Conservation (phyloP, 2,797 vertebrate genomes). For the Dipus sagitta region DNA sequence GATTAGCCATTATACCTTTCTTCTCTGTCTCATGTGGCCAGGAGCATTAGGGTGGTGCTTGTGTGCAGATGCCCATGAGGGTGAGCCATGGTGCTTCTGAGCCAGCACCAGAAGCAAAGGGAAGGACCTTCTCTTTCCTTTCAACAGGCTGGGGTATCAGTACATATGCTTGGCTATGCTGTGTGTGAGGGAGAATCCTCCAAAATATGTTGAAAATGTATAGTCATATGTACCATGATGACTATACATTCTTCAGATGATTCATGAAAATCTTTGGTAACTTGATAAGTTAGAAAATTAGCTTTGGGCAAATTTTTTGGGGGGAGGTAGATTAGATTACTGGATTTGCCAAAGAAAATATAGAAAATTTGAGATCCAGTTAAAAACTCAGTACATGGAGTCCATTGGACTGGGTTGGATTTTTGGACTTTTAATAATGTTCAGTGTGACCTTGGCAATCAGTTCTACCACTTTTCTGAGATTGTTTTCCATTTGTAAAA, state of each 20-base stretch:
- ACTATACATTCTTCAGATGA: not conserved
- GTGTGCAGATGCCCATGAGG: not conserved
- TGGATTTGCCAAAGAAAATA: not conserved
- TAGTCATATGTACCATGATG: not conserved
- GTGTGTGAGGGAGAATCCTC: not conserved
- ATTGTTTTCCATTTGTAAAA: not conserved
- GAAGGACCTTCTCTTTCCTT: not conserved
- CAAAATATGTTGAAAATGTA: constrained; percentile 36
- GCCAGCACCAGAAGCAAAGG: not conserved
- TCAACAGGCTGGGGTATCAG: not conserved
- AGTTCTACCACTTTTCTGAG: not conserved
- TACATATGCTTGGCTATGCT: not conserved
- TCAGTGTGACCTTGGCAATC: not conserved
- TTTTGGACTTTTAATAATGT: not conserved
- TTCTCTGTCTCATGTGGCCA: not conserved
- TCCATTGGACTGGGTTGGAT: not conserved
- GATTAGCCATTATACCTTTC: not conserved
- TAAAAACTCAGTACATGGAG: not conserved
- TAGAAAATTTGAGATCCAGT: not conserved
- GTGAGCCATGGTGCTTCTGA: not conserved
- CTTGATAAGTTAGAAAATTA: not conserved
- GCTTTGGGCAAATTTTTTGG: constrained; percentile 19
- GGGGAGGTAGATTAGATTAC: not conserved
- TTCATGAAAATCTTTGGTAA: not conserved
- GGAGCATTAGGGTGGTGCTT: not conserved